Evolutionary conservation across 2,113 vertebrate genomes (phyloP), one percentile per base, ranked within the genome.

Genomic region (Hemicordylus capensis): DNA sequence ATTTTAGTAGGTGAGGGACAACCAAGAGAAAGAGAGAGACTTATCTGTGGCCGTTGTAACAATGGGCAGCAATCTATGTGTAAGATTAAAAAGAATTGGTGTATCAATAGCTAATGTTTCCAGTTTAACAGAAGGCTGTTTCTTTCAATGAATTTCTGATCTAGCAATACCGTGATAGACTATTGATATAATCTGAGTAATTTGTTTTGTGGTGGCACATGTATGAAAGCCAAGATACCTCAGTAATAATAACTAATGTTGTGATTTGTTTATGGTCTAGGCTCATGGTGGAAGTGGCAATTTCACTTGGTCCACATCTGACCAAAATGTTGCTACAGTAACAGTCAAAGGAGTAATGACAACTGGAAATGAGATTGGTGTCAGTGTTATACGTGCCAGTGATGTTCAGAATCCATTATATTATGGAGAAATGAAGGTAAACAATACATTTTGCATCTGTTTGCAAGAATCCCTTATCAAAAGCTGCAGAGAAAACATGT

Each of bases 231-330:
- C 24, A 26, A 0, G 12, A 3, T 26, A 20, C 39, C 85, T 72
- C 0, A 72, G 59, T 69, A 61, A 66, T 76, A 54, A 66, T 20
- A 76, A 28, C 15, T 37, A 76, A 76, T 24, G 34, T 34, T 63
- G 34, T 48, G n/a, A 37, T 73, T 66, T 85, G 22, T 14, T 61
- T 74, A 44, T 74, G 12, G 10, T 84, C 17, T 80, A 97, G 99
- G 98, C 97, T 14, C 94, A 92, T 0, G 98, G 98, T 51, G 99
- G 98, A 72, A 99, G 98, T 86, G 98, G 99, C 37, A 99, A 99
- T 93, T 99, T 99, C 95, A 98, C 95, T 91, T 99, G 99, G 99
- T 97, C 97, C 12, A 98, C 94, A 1, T 99, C 98, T 28, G 98
- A 95, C 90, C 90, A 94, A 24, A 89, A 93, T 54, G 98, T 99